Base-by-base conservation (phyloP, 2,797 vertebrate genomes). In the Epinephelus coioides region DNA sequence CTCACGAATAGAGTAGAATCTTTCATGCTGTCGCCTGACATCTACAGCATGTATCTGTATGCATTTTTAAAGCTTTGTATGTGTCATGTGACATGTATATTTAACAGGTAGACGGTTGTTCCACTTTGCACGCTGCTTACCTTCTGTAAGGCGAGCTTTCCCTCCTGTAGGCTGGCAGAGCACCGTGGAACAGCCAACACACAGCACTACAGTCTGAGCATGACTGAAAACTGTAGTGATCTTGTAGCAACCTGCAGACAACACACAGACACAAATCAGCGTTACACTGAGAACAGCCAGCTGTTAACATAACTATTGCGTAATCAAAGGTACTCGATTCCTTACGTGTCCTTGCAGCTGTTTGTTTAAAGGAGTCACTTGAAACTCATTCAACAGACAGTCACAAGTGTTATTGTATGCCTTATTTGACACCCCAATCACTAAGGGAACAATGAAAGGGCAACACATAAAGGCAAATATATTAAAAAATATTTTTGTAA, bases 221-320 rank as follows among this genome's bases (percentile, higher is more conserved):
- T 99, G 98, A 90, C 98, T 99, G 94, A 99, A 99, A 70, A 99
- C 98, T 0, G 97, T 99, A 79, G 97, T 99, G 87, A 99, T 99
- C 94, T 98, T 99, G 93, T 98, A 99, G 95, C 98, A 99, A 79
- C 98, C 98, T 99, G 88, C 9, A 74, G 60, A 51, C 21, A 53
- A 23, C 3, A 78, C 23, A 77, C 2, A 56, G 11, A 38, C 0
- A 50, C 18, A 74, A 18, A 69, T 53, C 15, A 59, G 15, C 1
- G 8, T 30, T 25, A 12, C 17, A 64, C 21, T 25, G 13, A 23
- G 21, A 65, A 14, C 56, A 46, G 15, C 10, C 51, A 50, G 21
- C 46, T 23, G 56, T 47, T 8, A 49, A 23, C 23, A 59, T 23
- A 25, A 21, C 3, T 10, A 14, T 12, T 54, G 5, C 34, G 38